Base-by-base conservation (phyloP, 2,888 invertebrate genomes). In the Chesias legatella region DNA sequence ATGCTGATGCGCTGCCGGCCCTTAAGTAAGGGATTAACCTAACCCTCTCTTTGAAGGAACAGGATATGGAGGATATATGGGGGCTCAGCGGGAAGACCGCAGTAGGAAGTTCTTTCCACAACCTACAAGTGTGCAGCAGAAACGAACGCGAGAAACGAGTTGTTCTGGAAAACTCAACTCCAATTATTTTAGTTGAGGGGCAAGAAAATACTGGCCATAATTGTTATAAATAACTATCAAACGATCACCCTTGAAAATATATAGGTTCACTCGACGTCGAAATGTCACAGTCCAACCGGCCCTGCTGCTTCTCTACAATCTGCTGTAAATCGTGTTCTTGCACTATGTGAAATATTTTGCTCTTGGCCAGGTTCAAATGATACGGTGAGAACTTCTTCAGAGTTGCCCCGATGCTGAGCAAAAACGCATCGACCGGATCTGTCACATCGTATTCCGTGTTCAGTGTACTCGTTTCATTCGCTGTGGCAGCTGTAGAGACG, bases 281-380 rank as follows among this genome's bases (percentile, higher is more conserved):
- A 5, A 68, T 51, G 43, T 67, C 69, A 4, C 63, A 56, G n/a
- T 78, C 76, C n/a, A 56, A 51, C 0, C 66, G 48, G 0, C 43
- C 55, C 2, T 54, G 53, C 30, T 56, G 58, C 7, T 70, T 82
- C 36, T 83, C 77, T 13, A 86, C 79, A 11, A 88, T 88, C 54
- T 88, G 88, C 37, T 84, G 77, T 38, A 88, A 59, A 49, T 88
- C 88, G 29, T 84, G 82, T 43, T 88, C 85, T 48, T 88, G 88
- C 0, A 88, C 88, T 0, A 86, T 71, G 0, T 78, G 58, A 35
- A 88, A 88, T 51, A 88, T 88, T 60, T 88, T 81, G 53, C 73
- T 83, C 42, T 88, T 88, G 0, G 88, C 88, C 21, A 88, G 47
- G 53, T 88, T 86, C 33, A 86, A 59, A 41, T 86, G 84, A 50